Conservation (phyloP, 2,113 vertebrate species). For the Antechinus flavipes region DNA sequence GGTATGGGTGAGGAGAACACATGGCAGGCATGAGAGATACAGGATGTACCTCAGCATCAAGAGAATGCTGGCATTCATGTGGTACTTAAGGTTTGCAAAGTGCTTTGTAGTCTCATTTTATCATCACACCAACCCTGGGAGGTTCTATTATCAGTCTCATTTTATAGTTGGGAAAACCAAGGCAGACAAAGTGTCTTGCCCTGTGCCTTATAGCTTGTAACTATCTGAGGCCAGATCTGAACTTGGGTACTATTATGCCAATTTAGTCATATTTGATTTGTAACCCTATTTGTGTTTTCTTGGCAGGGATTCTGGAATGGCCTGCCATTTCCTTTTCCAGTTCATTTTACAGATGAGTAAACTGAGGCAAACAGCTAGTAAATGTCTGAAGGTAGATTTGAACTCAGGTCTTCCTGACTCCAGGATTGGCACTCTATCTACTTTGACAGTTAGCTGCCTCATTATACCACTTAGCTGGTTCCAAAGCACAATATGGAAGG, state of each 20-base stretch:
- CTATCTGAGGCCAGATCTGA: neutral
- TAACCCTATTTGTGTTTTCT: neutral
- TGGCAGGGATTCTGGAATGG: neutral
- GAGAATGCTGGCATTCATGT: neutral
- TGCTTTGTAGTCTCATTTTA: neutral
- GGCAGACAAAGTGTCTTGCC: neutral
- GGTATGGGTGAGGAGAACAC: neutral
- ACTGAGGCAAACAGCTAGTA: neutral
- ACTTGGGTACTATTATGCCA: neutral
- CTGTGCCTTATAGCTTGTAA: neutral
- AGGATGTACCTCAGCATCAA: neutral
- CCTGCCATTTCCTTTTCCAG: neutral
- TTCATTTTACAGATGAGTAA: neutral
- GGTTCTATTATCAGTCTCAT: neutral
- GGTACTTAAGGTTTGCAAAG: neutral
- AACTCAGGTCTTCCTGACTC: too few species aligned
- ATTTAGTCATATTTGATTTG: neutral
- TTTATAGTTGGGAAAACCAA: neutral
- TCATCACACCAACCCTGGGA: neutral
- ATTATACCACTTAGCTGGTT: neutral
- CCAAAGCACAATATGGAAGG: neutral
- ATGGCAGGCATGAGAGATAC: neutral
- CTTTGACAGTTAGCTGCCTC: too few species aligned
- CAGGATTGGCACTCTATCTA: too few species aligned
- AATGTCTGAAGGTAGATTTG: too few species aligned